phyloP scores from a whole-genome alignment of 92 coral and sea anemone genomes.

The Porites cylindrica region DNA sequence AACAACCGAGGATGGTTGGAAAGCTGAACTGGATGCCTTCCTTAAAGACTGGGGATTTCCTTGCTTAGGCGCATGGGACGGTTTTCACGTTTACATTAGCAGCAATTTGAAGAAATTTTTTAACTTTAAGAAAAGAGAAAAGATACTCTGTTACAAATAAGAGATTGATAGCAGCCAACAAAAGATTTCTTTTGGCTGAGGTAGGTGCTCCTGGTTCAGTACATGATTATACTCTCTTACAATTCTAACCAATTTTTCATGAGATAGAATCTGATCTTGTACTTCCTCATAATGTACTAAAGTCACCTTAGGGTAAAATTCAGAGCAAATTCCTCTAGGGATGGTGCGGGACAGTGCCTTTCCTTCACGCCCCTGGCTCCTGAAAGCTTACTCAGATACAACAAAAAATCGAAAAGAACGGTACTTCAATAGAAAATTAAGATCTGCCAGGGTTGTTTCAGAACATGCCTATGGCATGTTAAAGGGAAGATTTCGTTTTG shows the following conservation, averaged over 20 bases:
- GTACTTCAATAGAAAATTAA: slow-evolving; percentile 32
- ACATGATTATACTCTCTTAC: slow-evolving; percentile 44
- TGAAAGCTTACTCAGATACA: slow-evolving; percentile 32
- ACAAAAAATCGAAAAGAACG: slow-evolving; percentile 18
- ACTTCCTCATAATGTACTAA: slow-evolving; percentile 11
- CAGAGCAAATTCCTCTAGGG: slow-evolving; percentile 29
- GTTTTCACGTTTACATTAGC: slow-evolving; percentile 40
- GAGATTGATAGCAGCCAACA: slow-evolving; percentile 55
- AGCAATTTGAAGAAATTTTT: slow-evolving; percentile 4
- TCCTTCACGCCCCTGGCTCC: slow-evolving; percentile 25
- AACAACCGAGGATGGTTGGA: slow-evolving; percentile 48
- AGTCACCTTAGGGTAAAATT: not conserved
- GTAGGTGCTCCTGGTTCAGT: slow-evolving; percentile 48
- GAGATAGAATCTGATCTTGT: slow-evolving; percentile 35
- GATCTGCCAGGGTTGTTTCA: slow-evolving; percentile 47
- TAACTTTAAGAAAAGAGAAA: slow-evolving; percentile 1
- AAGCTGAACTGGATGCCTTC: slow-evolving; percentile 36
- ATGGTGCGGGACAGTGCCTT: slow-evolving; percentile 29
- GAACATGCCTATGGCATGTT: slow-evolving; percentile 60
- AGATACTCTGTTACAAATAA: slow-evolving; percentile 40
- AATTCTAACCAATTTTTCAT: slow-evolving; percentile 28
- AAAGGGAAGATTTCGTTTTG: slow-evolving; percentile 28
- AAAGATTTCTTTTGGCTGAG: slow-evolving; percentile 55
- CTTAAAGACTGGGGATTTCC: slow-evolving; percentile 61
- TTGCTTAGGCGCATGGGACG: slow-evolving; percentile 56